Conservation (phyloP, 1,140 invertebrate genomes). For the Drosophila pruinosa region DNA sequence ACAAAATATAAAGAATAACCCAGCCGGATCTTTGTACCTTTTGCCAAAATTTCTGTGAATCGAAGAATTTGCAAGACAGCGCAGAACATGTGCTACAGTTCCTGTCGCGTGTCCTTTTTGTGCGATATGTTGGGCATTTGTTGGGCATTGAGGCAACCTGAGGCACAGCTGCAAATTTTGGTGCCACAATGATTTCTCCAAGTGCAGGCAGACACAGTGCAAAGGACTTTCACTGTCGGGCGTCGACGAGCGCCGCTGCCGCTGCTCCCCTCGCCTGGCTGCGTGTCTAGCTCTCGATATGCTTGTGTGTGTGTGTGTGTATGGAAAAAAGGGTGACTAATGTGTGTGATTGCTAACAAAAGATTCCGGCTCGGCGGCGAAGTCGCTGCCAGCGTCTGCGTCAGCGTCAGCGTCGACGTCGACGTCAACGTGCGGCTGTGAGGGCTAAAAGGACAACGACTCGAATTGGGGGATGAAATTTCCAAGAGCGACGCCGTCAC, state of each 20-base stretch:
- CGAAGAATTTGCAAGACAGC: slow-evolving; percentile 34
- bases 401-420: slow-evolving; percentile 6
- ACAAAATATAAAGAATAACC: slow-evolving; percentile 4
- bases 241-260: slow-evolving; percentile 10
- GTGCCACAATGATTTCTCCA: slow-evolving; percentile 58
- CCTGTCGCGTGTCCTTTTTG: slow-evolving; percentile 37
- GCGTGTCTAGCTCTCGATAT: not conserved
- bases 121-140: not conserved
- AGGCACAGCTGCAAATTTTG: slow-evolving; percentile 55
- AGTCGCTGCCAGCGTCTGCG: slow-evolving; percentile 19
- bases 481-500: slow-evolving; percentile 64
- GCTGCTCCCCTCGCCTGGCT: slow-evolving; percentile 28
- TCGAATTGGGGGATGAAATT: slow-evolving; percentile 68
- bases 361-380: slow-evolving; percentile 76
- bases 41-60: slow-evolving; percentile 56
- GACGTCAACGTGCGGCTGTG: not conserved
- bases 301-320: slow-evolving; percentile 26
- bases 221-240: slow-evolving; percentile 80
- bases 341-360: slow-evolving; percentile 82
- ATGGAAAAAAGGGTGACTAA: slow-evolving; percentile 82
- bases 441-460: slow-evolving; percentile 79
- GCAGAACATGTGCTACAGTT: slow-evolving; percentile 38
- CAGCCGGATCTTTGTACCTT: slow-evolving; percentile 20
- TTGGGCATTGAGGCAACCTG: slow-evolving; percentile 35
- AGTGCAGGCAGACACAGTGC: slow-evolving; percentile 61